These are phyloP conservation scores for Anarhynchus alexandrinus DNA, from an alignment of 2,113 vertebrate genomes.

Conservation along the genomic window DNA sequence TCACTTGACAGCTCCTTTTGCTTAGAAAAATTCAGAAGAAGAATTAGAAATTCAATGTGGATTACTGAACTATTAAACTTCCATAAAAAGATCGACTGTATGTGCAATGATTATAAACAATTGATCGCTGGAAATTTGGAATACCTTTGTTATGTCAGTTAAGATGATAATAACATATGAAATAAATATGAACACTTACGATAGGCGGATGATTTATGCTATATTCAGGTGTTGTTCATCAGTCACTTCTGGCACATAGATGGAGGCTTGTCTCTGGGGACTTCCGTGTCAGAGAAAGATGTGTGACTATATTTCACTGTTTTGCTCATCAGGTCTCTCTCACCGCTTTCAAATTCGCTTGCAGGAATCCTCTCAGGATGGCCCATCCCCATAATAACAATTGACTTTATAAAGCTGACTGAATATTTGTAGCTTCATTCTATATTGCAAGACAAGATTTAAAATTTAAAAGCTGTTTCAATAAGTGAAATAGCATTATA, in stretches of 20 bases:
- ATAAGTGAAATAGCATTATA: not conserved
- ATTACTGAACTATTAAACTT: constrained; percentile 37
- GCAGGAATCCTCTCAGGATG: not conserved
- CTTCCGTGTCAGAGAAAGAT: not conserved
- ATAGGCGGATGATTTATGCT: not conserved
- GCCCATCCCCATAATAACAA: constrained; percentile 15
- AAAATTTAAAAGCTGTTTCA: not conserved
- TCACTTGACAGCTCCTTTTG: not conserved
- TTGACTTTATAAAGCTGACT: constrained; percentile 9
- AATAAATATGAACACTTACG: not conserved
- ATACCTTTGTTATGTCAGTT: not conserved
- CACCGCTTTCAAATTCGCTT: constrained; percentile 28
- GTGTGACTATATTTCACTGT: constrained; percentile 12
- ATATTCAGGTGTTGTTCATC: not conserved
- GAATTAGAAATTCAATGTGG: not conserved
- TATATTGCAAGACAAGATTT: not conserved
- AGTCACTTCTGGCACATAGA: not conserved
- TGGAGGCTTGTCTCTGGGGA: not conserved
- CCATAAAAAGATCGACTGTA: not conserved
- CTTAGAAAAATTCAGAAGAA: constrained; percentile 1
- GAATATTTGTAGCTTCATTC: not conserved
- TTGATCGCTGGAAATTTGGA: not conserved
- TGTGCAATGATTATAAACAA: not conserved
- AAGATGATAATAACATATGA: not conserved
- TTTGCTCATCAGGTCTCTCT: constrained; percentile 7